These are phyloP conservation scores for Panthera leo DNA, from an alignment of 2,113 vertebrate genomes.

Conservation along the genomic window DNA sequence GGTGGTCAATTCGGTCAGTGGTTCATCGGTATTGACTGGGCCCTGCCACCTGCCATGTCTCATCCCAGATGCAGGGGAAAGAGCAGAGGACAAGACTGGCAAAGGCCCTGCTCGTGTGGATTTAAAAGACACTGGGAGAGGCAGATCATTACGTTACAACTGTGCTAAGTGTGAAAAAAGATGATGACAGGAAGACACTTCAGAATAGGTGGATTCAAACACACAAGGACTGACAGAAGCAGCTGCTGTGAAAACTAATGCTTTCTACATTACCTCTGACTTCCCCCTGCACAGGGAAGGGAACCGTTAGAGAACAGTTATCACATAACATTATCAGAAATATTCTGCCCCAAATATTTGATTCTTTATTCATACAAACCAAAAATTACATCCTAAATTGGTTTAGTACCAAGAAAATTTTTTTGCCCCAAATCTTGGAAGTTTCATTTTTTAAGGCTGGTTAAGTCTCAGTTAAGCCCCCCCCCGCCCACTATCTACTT, in stretches of 20 bases:
- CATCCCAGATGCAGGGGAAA: neutral
- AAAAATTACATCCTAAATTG: neutral
- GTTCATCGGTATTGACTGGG: fast-evolving
- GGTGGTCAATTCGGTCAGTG: neutral
- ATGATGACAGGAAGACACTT: neutral
- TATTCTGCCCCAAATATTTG: neutral
- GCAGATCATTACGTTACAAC: neutral
- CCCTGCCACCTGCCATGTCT: neutral
- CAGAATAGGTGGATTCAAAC: neutral
- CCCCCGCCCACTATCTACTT: neutral
- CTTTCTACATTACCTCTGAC: neutral
- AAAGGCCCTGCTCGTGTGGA: fast-evolving
- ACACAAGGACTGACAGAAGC: neutral
- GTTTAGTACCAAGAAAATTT: neutral
- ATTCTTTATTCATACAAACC: neutral
- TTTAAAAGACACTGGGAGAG: neutral
- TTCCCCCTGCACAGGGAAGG: neutral
- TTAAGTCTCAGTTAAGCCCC: neutral
- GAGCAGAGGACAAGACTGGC: neutral
- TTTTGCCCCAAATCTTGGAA: neutral
- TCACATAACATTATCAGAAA: neutral
- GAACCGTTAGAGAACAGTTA: neutral
- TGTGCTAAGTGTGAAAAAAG: neutral
- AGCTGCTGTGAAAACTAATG: neutral
- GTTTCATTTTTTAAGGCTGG: neutral